phyloP scores from a whole-genome alignment of 2,797 vertebrate genomes.

The Dicrostonyx torquatus region DNA sequence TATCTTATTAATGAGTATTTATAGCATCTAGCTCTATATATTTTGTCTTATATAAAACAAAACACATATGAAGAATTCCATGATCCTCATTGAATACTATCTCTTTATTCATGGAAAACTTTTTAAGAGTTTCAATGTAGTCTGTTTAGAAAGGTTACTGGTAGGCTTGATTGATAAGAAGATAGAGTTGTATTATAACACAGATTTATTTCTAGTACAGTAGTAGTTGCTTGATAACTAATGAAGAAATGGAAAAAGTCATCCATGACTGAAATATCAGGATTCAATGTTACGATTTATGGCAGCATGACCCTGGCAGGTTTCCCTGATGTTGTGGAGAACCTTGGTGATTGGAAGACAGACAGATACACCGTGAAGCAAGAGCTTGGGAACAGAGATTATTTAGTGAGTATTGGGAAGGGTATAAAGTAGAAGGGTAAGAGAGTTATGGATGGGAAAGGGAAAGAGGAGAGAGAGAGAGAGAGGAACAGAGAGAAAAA shows the following conservation, averaged over 20 bases:
- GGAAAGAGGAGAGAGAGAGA: not conserved
- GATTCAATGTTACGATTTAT: no score
- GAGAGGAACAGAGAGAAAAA: no score
- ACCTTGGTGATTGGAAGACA: no score
- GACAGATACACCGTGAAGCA: no score
- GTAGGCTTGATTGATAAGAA: not conserved
- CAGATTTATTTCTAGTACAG: not conserved
- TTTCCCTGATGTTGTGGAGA: no score
- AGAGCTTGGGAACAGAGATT: no score
- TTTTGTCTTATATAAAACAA: conserved; percentile 59
- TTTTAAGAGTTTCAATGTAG: not conserved
- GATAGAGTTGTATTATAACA: not conserved
- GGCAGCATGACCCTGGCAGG: no score
- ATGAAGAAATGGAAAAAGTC: no score
- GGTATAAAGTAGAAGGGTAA: no score
- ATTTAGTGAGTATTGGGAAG: no score
- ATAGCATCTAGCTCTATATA: conserved; percentile 6
- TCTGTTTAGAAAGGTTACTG: not conserved
- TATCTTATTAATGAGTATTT: conserved; percentile 41
- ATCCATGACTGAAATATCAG: not conserved
- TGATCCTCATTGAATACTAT: not conserved
- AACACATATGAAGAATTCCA: conserved; percentile 20
- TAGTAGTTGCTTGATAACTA: not conserved
- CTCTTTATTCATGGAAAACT: not conserved
- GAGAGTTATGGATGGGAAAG: no score